Conservation (phyloP, 2,113 vertebrate species). For the Alligator sinensis region DNA sequence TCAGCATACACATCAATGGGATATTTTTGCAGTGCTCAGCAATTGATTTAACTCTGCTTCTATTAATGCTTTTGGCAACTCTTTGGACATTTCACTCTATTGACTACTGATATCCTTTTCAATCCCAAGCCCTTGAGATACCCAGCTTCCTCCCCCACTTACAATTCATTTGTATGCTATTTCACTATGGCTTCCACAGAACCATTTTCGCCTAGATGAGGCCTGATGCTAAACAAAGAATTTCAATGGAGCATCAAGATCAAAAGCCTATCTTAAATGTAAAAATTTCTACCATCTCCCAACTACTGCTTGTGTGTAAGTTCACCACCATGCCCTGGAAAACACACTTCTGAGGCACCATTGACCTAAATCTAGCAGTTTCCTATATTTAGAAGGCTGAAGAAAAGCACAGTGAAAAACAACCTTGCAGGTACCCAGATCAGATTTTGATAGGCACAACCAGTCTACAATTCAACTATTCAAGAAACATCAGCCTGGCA, state of each 20-base stretch:
- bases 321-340: neutral
- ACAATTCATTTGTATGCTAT: neutral
- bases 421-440: neutral
- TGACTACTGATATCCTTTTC: neutral
- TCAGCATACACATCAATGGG: neutral
- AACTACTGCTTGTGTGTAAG: neutral
- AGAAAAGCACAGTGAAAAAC: neutral
- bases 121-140: neutral
- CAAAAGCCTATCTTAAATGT: neutral
- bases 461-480: neutral
- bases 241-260: neutral
- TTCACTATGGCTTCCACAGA: neutral
- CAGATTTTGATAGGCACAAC: neutral
- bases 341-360: neutral
- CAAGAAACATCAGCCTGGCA: neutral
- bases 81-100: neutral
- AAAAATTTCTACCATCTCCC: neutral
- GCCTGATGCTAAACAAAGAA: neutral
- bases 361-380: neutral
- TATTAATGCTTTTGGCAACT: neutral
- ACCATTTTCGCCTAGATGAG: neutral
- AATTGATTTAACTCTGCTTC: neutral
- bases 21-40: neutral
- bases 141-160: neutral
- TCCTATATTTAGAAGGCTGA: neutral